Conservation (phyloP, 2,888 invertebrate genomes). For the Drosophila peninsularis region DNA sequence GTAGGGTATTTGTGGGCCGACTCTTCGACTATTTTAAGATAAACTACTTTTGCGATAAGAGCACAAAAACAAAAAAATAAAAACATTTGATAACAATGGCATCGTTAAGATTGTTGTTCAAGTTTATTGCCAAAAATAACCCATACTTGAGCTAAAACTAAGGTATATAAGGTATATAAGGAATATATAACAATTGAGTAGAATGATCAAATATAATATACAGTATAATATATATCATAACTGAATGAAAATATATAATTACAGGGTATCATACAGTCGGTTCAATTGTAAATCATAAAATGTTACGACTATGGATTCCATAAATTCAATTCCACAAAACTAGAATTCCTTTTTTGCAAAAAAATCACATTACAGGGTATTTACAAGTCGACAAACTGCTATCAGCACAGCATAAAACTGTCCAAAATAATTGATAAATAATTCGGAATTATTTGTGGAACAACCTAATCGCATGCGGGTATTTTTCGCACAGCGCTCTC, state of each 20-base stretch:
- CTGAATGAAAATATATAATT: too few relatives aligned
- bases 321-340: not conserved
- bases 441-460: not conserved
- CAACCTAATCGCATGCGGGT: not conserved
- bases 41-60: too few relatives aligned
- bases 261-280: not conserved
- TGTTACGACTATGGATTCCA: not conserved
- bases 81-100: not conserved
- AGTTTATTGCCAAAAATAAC: not conserved
- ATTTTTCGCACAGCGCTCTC: not conserved
- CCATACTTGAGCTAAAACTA: too few relatives aligned
- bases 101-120: not conserved
- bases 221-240: too few relatives aligned
- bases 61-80: not conserved
- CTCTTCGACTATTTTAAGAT: not conserved
- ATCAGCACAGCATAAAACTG: not conserved
- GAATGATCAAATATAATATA: too few relatives aligned
- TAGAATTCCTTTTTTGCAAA: not conserved
- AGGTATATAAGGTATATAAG: too few relatives aligned
- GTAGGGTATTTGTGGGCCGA: not conserved
- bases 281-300: not conserved
- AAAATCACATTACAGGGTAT: conserved; percentile 24
- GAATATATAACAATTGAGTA: too few relatives aligned
- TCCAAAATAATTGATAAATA: not conserved
- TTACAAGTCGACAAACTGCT: not conserved